Base-by-base conservation (phyloP, 2,797 vertebrate genomes). In the Eleutherodactylus coqui region DNA sequence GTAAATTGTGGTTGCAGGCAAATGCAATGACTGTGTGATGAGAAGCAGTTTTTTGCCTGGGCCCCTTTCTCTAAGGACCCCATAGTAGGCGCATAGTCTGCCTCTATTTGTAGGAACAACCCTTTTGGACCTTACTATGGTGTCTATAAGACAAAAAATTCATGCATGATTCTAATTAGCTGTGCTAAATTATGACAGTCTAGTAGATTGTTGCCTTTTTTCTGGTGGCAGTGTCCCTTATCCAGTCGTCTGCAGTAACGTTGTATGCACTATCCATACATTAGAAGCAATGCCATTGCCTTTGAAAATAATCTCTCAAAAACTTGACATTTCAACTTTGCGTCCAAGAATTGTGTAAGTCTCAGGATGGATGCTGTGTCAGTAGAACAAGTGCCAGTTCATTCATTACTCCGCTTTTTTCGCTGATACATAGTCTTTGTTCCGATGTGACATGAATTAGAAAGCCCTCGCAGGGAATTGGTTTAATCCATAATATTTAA, bases 281-380 rank as follows among this genome's bases (percentile, higher is more conserved):
- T 75, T 38, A 69, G 67, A 45, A 64, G 21, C 43, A 8, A 67
- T 24, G 60, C 29, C 36, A 19, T 81, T 81, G 32, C 47, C 43
- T 70, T 82, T 82, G 47, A 70, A 70, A 82, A 70, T 82, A 82
- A 82, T 82, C 64, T 70, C 45, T 82, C 79, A 81, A 67, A 70
- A 51, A 72, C 79, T 82, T 82, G 79, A 82, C 64, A 53, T 53
- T 82, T 38, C 79, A 51, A 70, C 79, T 69, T 81, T 81, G 45
- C 32, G 24, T 82, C 32, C 32, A 82, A 70, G 62, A 67, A 51
- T 70, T 51, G 62, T 27, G 79, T 43, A 62, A n/a, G 36, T 69
- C 79, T 82, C 1, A 8, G 45, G 55, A 69, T 69, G 43, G 64
- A 70, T 82, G 79, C 79, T 82, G 79, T 72, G 79, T 82, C 79